phyloP scores from a whole-genome alignment of 2,888 invertebrate genomes.

The Hydropsyche betteni region DNA sequence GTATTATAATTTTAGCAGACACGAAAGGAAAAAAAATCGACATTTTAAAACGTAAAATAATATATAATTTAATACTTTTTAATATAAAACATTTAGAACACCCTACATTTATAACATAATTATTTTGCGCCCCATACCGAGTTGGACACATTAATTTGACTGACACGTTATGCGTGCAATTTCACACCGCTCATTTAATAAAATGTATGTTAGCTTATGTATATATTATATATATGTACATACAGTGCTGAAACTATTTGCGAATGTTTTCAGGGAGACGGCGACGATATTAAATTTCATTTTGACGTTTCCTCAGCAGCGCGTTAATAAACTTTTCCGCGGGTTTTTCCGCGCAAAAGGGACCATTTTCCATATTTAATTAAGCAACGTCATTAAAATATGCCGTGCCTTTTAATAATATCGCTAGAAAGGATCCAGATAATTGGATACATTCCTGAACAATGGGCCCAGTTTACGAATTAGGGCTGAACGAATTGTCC shows the following conservation, averaged over 20 bases:
- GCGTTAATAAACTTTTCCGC: conserved; percentile 31
- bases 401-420: conserved; percentile 33
- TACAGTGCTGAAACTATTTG: conserved; percentile 12
- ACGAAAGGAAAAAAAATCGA: no score
- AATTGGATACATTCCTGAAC: conserved; percentile 37
- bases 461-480: conserved; percentile 8
- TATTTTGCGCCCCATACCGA: no score
- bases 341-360: conserved; percentile 14
- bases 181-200: not conserved
- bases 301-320: conserved; percentile 1
- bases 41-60: no score
- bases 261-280: conserved; percentile 20
- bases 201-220: not conserved
- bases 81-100: no score
- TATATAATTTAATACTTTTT: no score
- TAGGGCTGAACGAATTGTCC: conserved; percentile 4
- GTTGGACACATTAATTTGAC: conserved; percentile 7
- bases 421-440: not conserved
- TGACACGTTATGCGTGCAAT: conserved; percentile 2
- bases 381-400: conserved; percentile 38
- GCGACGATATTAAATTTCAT: conserved; percentile 37
- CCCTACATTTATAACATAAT: no score
- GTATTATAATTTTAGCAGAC: no score
- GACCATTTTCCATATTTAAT: conserved; percentile 32
- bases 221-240: not conserved